Conservation (phyloP, 1,140 invertebrate species). For the Caenorhabditis remanei region DNA sequence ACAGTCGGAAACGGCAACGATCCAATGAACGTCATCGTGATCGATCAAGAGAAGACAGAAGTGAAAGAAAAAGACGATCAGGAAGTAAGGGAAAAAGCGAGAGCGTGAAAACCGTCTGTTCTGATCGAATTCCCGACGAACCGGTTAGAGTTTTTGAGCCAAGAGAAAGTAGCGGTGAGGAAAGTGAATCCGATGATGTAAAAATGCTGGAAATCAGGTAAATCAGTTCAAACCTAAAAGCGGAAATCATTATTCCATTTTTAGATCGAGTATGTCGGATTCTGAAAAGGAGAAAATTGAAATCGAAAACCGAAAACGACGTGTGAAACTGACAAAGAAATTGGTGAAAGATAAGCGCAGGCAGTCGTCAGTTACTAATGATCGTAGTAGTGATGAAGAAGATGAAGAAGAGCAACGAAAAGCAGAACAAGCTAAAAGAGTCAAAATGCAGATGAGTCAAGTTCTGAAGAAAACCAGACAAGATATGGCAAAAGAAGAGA, state of each 20-base stretch:
- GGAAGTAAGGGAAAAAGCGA: not conserved
- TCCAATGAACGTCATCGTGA: not conserved
- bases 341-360: constrained; percentile 62
- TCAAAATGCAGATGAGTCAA: constrained; percentile 68
- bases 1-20: not conserved
- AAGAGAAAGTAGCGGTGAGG: constrained; percentile 45
- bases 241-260: not conserved
- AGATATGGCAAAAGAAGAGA: constrained; percentile 73
- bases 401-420: constrained; percentile 56
- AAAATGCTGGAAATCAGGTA: constrained; percentile 51
- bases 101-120: not conserved
- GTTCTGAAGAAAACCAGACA: constrained; percentile 73
- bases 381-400: constrained; percentile 54
- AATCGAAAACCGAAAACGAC: constrained; percentile 75
- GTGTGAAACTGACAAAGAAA: constrained; percentile 71
- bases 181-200: not conserved
- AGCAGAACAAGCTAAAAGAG: constrained; percentile 16
- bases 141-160: not conserved
- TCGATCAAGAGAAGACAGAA: constrained; percentile 18
- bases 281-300: constrained; percentile 75
- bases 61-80: constrained; percentile 3
- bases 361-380: constrained; percentile 1
- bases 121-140: not conserved
- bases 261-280: constrained; percentile 73
- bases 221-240: not conserved